A percentile compares a stretch with the other conserved stretches of the same genome.
phyloP scores from a whole-genome alignment of 2,797 vertebrate species.

The Hippoglossus hippoglossus region DNA sequence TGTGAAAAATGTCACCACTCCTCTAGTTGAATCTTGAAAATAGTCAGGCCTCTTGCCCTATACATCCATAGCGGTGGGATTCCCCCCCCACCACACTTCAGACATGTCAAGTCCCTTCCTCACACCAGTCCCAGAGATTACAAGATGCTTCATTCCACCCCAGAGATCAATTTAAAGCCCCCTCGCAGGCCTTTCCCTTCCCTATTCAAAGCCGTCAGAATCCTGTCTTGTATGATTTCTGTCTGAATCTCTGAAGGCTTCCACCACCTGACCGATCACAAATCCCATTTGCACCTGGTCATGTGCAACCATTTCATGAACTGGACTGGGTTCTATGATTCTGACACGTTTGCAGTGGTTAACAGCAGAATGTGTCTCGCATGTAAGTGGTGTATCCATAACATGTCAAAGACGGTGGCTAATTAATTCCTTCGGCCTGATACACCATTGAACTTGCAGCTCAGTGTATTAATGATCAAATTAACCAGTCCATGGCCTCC shows the following conservation, averaged over 20 bases:
- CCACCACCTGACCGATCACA: constrained; percentile 25
- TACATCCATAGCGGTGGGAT: constrained; percentile 27
- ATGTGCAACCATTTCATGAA: constrained; percentile 9
- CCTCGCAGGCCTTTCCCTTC: constrained; percentile 12
- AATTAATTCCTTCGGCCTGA: constrained; percentile 29
- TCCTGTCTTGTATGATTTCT: constrained; percentile 54
- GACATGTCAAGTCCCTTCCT: constrained; percentile 28
- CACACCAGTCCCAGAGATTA: constrained; percentile 41
- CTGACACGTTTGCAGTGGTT: constrained; percentile 41
- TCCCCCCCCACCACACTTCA: constrained; percentile 19
- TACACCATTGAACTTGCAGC: constrained; percentile 19
- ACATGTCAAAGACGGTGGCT: constrained; percentile 24
- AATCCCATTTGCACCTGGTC: constrained; percentile 48
- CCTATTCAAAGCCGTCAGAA: constrained; percentile 50
- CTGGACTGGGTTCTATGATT: constrained; percentile 12
- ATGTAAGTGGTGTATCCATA: constrained; percentile 30
- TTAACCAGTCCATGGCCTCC: constrained; percentile 17
- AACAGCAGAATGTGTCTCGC: constrained; percentile 36
- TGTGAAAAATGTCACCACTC: constrained; percentile 31
- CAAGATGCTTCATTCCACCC: constrained; percentile 31
- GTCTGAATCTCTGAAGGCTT: constrained; percentile 32
- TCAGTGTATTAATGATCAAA: constrained; percentile 28
- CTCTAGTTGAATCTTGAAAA: constrained; percentile 18
- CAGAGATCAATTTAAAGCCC: constrained; percentile 59
- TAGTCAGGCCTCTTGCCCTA: constrained; percentile 38